Conservation (phyloP, 1,140 invertebrate species). For the Doryteuthis pealeii region DNA sequence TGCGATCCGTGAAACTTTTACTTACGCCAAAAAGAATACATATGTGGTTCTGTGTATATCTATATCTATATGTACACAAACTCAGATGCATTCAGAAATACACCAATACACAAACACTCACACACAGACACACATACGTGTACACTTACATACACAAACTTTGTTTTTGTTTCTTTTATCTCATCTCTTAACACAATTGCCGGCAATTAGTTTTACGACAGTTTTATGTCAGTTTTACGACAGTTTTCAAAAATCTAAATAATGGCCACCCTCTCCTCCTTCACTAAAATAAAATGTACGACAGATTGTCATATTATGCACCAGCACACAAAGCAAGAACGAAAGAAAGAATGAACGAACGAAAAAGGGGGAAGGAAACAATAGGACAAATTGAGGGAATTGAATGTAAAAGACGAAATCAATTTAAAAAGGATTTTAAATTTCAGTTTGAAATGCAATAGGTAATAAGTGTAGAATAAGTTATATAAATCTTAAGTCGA, state of each 20-base stretch:
- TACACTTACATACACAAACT: not conserved
- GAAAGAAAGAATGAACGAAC: too few species aligned
- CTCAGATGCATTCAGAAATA: not conserved
- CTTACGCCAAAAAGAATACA: too few species aligned
- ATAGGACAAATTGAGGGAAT: too few species aligned
- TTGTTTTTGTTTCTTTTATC: not conserved
- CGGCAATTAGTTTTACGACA: not conserved
- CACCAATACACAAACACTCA: not conserved
- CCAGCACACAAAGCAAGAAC: too few species aligned
- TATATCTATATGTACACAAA: not conserved
- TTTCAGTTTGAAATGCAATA: not conserved
- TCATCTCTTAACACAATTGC: not conserved
- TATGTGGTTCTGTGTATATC: too few species aligned
- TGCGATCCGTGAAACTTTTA: too few species aligned
- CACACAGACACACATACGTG: too few species aligned
- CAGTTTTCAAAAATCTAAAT: not conserved
- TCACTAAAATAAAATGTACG: not conserved
- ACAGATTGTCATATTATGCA: too few species aligned
- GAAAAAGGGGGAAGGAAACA: too few species aligned
- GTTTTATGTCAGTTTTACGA: not conserved
- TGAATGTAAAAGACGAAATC: too few species aligned
- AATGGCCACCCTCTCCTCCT: not conserved
- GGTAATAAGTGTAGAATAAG: not conserved
- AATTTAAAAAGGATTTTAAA: not conserved
- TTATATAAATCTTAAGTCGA: not conserved